Evolutionary conservation across 2,797 vertebrate genomes (phyloP).

Genomic region (Phaenicophaeus curvirostris): DNA sequence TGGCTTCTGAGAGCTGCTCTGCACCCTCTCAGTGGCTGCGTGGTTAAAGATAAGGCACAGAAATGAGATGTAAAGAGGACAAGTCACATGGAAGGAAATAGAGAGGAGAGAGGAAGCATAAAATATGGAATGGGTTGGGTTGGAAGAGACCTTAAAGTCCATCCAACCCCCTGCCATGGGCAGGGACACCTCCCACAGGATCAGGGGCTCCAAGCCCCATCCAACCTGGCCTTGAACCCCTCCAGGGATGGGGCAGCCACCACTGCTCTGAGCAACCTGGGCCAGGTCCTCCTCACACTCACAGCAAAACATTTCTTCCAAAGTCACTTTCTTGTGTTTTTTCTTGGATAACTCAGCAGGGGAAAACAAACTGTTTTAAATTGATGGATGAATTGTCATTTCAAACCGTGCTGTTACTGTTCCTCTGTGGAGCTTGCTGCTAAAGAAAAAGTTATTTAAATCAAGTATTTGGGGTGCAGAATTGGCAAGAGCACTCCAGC

Average conservation of each 20-base stretch:
- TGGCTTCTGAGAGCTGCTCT: background rate
- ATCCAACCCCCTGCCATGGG: too few relatives aligned
- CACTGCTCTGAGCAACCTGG: too few relatives aligned
- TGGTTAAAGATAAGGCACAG: background rate
- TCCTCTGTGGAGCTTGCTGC: background rate
- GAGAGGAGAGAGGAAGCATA: background rate
- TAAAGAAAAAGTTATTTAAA: background rate
- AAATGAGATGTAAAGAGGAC: accelerated
- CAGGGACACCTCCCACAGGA: too few relatives aligned
- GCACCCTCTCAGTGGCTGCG: background rate
- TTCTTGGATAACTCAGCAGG: background rate
- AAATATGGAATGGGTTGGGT: too few relatives aligned
- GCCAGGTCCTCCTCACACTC: too few relatives aligned
- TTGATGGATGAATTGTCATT: background rate
- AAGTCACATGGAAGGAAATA: background rate
- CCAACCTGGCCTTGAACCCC: too few relatives aligned
- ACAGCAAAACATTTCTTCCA: too few relatives aligned
- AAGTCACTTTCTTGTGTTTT: too few relatives aligned
- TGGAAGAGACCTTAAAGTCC: too few relatives aligned
- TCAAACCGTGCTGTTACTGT: background rate
- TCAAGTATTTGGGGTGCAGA: background rate
- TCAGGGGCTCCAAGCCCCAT: too few relatives aligned
- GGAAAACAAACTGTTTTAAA: background rate
- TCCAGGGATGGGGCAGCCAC: too few relatives aligned
- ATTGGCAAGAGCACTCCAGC: background rate